These are phyloP conservation scores for Drosophila arawakana DNA, from an alignment of 1,140 invertebrate species.

Conservation along the genomic window DNA sequence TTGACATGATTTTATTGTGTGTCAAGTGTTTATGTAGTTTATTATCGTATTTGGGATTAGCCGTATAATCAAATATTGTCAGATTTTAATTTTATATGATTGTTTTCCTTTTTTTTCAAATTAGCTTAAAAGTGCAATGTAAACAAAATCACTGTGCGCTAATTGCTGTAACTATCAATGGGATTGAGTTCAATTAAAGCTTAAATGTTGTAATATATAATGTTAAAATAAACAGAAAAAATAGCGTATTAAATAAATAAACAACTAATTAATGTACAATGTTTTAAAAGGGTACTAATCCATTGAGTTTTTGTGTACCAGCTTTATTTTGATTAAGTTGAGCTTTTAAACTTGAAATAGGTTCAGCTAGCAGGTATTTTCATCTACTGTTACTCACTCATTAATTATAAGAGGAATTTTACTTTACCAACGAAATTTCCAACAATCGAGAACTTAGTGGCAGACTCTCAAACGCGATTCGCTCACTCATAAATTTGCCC, in stretches of 20 bases:
- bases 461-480: constrained; percentile 51
- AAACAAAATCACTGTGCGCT: constrained; percentile 14
- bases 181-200: neutral
- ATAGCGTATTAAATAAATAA: too few species aligned
- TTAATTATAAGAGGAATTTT: too few species aligned
- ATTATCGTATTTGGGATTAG: constrained; percentile 54
- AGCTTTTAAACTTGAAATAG: too few species aligned
- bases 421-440: neutral
- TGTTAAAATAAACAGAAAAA: neutral
- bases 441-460: neutral
- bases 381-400: too few species aligned
- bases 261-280: too few species aligned
- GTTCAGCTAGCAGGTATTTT: too few species aligned
- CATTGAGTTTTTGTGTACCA: too few species aligned
- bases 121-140: constrained; percentile 24
- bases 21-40: constrained; percentile 17
- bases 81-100: constrained; percentile 36
- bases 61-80: constrained; percentile 52
- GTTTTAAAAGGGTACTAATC: too few species aligned
- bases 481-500: constrained; percentile 61
- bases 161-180: neutral
- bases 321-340: too few species aligned
- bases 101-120: neutral
- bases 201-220: neutral
- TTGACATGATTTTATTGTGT: constrained; percentile 28